Evolutionary conservation across 23 tunicate genomes (phyloP), one percentile per base, ranked within the genome.

Genomic region (Oikopleura vanhoeffeni): DNA sequence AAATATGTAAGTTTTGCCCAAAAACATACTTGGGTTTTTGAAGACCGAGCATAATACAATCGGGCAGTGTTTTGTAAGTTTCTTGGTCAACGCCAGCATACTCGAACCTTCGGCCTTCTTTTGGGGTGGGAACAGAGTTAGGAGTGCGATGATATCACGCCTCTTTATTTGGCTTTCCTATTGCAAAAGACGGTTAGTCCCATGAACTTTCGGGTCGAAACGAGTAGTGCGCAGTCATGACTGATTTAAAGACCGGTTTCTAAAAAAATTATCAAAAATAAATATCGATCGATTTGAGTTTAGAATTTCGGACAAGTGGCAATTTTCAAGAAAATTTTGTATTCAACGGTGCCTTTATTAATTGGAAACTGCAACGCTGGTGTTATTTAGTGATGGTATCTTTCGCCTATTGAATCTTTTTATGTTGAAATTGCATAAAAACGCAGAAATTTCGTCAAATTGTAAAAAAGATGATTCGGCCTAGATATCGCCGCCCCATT

Each of bases 61-160:
- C 99, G 0, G 92, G 41, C 1, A 90, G 87, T 40, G 91, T 87
- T 57, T 95, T 95, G 89, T 95, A 95, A n/a, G n/a, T n/a, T n/a
- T n/a, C n/a, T n/a, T n/a, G 84, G 85, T 85, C 83, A 90, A 88
- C 41, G 92, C 96, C n/a, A 95, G 88, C 83, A 87, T 89, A 38
- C 88, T 90, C 13, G 96, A 96, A 40, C 90, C 84, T 0, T 83
- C 90, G 39, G 41, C 39, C 76, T 91, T 88, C 57, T 87, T 41
- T 27, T 87, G 90, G 18, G 96, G 88, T n/a, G 99, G n/a, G n/a
- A n/a, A n/a, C 83, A 84, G 87, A 86, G 76, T 91, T 92, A 35
- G 99, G 99, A 85, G n/a, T n/a, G 90, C 96, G 39, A 95, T 67
- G 86, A 95, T 86, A 85, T 95, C 99, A 28, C 89, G 91, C 33